phyloP scores from a whole-genome alignment of 2,113 vertebrate genomes.

The Rhadina sibilatrix region DNA sequence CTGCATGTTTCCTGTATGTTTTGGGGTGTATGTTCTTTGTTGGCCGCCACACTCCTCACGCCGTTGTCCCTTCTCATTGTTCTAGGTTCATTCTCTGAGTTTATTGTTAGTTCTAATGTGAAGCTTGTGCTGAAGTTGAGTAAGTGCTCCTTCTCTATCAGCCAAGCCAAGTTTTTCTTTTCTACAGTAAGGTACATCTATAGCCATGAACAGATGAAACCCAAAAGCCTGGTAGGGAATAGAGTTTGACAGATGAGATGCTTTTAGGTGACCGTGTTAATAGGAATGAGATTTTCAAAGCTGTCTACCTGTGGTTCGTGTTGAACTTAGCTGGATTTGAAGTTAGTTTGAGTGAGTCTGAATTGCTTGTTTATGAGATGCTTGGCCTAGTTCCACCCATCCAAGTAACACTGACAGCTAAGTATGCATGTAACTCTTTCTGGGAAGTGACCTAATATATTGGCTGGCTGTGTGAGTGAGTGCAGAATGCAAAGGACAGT shows the following conservation, averaged over 20 bases:
- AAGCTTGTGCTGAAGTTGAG: neutral
- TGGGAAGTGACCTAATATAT: neutral
- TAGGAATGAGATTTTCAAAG: neutral
- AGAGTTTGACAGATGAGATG: neutral
- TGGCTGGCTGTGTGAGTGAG: neutral
- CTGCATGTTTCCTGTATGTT: neutral
- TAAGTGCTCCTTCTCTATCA: neutral
- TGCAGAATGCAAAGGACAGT: neutral
- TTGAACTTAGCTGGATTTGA: neutral
- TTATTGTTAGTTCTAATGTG: neutral
- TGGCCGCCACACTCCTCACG: fast-evolving
- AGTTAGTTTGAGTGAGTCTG: neutral
- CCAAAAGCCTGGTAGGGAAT: neutral
- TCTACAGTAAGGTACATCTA: neutral
- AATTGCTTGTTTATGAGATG: neutral
- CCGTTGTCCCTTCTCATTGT: neutral
- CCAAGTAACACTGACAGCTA: neutral
- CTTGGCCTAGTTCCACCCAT: neutral
- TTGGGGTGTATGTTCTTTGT: neutral
- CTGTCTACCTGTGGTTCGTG: neutral
- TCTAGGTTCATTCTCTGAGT: neutral
- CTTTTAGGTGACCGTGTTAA: neutral
- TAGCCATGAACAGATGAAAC: neutral
- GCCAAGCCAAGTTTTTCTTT: neutral
- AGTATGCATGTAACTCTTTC: neutral